Base-by-base conservation (phyloP, 2,888 invertebrate genomes). In the Diachrysia chrysitis region DNA sequence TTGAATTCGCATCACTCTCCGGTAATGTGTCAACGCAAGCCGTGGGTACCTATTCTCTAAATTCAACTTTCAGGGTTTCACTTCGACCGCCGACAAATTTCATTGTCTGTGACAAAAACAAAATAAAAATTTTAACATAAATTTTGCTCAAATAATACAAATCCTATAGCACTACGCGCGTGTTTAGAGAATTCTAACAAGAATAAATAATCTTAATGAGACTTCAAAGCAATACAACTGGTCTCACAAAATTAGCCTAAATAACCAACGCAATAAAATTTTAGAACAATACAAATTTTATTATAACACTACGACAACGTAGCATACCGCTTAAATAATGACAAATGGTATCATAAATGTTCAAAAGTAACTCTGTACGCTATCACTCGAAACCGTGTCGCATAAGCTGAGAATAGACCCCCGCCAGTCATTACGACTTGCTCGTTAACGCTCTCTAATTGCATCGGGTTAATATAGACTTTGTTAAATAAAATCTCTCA, bases 401-500 rank as follows among this genome's bases (percentile, higher is more conserved):
- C 72, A 66, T 73, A 71, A 73, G 78, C 76, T 75, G 76, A 90
- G 90, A 93, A 92, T 94, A 93, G 83, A 76, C 81, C 61, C 89
- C 90, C 86, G 74, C 86, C 87, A 91, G 93, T 94, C 95, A 95
- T 95, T 95, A 95, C 94, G 86, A 91, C 86, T 87, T 87, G 93
- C 95, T 95, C 95, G 95, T 95, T 95, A 95, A 93, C 93, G 90
- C 83, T 91, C 95, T 93, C 93, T 95, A 95, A 95, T 95, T 95
- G 95, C 95, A 93, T 93, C 92, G 94, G 94, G 93, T 95, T 95
- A 95, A 95, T 95, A 95, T 94, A 95, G 94, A 95, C 95, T 95
- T 95, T 95, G 95, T 95, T 95, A 94, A 95, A 95, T 95, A 95
- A 95, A 95, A 95, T 95, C 95, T 94, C 94, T 93, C 94, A 92